Percentiles rank a stretch among this genome's conserved stretches.
phyloP scores from a whole-genome alignment of 2,888 invertebrate genomes.

The Acanthosepion esculentum region DNA sequence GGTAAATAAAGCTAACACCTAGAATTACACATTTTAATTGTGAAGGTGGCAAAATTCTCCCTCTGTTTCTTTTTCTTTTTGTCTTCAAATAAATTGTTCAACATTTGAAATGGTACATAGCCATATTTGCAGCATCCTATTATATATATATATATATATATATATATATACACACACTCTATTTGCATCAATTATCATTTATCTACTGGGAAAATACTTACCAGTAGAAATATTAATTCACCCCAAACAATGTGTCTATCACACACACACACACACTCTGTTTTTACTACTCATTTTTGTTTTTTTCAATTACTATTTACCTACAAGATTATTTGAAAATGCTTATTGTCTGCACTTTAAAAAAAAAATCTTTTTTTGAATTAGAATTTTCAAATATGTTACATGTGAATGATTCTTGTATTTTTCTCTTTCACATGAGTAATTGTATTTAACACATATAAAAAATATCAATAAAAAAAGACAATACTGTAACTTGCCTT shows the following conservation, averaged over 20 bases:
- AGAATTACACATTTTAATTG: too few species aligned
- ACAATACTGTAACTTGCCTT: not conserved
- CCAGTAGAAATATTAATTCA: not conserved
- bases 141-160: not conserved
- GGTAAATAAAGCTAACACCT: too few species aligned
- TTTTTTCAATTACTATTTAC: not conserved
- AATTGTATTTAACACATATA: not conserved
- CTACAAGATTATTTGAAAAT: not conserved
- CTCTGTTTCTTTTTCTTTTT: too few species aligned
- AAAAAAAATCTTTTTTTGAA: not conserved
- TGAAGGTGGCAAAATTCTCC: too few species aligned
- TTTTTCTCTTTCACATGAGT: not conserved
- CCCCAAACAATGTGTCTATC: not conserved
- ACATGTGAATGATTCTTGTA: not conserved
- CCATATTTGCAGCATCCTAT: too few species aligned
- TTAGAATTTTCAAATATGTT: not conserved
- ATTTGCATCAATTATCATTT: not conserved
- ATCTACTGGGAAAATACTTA: not conserved
- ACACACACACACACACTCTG: too few species aligned
- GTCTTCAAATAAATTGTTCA: too few species aligned
- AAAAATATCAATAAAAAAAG: not conserved
- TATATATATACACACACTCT: too few species aligned
- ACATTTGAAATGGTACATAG: too few species aligned
- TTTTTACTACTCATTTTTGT: not conserved
- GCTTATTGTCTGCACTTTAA: not conserved